Base-by-base conservation (phyloP, 2,888 invertebrate genomes). In the Pollenia angustigena region DNA sequence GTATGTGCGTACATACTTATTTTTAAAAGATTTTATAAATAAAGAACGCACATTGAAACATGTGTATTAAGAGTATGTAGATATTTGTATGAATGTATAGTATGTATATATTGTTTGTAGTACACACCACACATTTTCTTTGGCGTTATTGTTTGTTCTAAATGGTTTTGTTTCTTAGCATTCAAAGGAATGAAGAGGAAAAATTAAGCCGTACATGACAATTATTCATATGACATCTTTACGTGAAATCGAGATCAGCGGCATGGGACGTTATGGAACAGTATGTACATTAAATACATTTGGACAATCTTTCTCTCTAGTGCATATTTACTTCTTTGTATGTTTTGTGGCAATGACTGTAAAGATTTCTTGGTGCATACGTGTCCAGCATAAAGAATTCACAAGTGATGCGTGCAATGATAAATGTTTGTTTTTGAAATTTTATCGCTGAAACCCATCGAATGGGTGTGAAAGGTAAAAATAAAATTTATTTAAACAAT, bases 191-290 rank as follows among this genome's bases (percentile, higher is more conserved):
- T 44, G 54, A 76, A 76, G 40, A 85, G n/a, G 14, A 68, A 83
- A 86, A 79, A 74, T 69, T 88, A 85, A 88, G 84, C 84, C 80
- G 81, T 81, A 80, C 76, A 81, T 88, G 85, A 83, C 81, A 88
- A 84, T 88, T 78, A 87, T 85, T 87, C 88, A 88, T 88, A 80
- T 87, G 85, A 88, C 88, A 88, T 88, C 84, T 88, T 87, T 84
- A 80, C 62, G 69, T 74, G 54, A 81, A 84, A 87, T 87, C 83
- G 68, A 52, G 81, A 84, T 87, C 81, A 84, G 72, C 58, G 54
- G 66, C 58, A 58, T 32, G 44, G 58, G 40, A 74, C 66, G 66
- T 60, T 60, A 40, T 40, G 69, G 11, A 58, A 68, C 56, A 44
- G 50, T 62, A n/a, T n/a, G n/a, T n/a, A 60, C 62, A 69, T 72